Conservation (phyloP, 2,797 vertebrate genomes). For the Acipenser ruthenus region DNA sequence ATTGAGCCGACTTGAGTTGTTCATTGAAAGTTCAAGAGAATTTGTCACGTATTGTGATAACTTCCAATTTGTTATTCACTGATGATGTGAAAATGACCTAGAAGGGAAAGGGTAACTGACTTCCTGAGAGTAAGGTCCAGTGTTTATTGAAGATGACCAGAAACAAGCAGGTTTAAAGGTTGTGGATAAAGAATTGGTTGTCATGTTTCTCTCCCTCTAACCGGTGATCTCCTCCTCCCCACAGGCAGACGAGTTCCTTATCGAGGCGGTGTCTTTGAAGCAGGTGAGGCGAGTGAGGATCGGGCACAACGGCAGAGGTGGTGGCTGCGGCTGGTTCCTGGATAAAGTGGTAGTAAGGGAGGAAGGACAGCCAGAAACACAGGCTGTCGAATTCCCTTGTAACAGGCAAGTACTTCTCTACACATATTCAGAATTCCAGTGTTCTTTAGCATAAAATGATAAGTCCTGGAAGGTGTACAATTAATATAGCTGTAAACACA, state of each 20-base stretch:
- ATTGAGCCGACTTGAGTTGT: too few species aligned
- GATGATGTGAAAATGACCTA: too few species aligned
- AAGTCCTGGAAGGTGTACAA: too few species aligned
- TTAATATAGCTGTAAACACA: too few species aligned
- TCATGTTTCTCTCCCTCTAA: conserved; percentile 7
- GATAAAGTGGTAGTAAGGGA: conserved; percentile 89
- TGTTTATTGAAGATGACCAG: neutral
- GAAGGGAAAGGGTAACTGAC: too few species aligned
- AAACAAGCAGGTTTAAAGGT: too few species aligned
- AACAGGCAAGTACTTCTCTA: conserved; percentile 60
- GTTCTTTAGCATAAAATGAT: too few species aligned
- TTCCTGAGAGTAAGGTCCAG: neutral
- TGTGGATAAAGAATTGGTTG: too few species aligned
- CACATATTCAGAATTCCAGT: too few species aligned
- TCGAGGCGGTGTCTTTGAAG: conserved; percentile 80
- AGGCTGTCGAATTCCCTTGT: conserved; percentile 84
- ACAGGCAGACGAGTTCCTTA: conserved; percentile 91
- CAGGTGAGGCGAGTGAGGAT: conserved; percentile 77
- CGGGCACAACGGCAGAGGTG: conserved; percentile 86
- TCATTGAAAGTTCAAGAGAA: too few species aligned
- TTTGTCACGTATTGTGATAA: too few species aligned
- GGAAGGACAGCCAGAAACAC: conserved; percentile 82
- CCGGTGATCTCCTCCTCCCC: neutral
- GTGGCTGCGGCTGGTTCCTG: conserved; percentile 89
- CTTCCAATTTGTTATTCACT: too few species aligned